Conservation (phyloP, 2,113 vertebrate species). For the Gracilinanus agilis region DNA sequence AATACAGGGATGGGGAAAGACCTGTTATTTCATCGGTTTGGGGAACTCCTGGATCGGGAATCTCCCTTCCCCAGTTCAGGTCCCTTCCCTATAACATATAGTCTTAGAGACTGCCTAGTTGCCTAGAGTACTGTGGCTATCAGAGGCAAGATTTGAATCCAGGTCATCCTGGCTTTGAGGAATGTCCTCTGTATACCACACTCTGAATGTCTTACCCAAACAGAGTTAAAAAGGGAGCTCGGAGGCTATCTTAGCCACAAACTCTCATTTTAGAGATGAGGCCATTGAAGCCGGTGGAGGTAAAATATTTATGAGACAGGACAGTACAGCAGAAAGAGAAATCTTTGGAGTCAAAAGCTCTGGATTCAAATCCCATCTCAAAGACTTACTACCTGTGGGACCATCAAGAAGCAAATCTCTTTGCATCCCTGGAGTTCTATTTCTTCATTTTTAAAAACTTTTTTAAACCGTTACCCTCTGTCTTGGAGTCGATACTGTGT, state of each 20-base stretch:
- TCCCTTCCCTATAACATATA: not conserved
- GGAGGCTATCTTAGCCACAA: not conserved
- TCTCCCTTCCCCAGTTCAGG: not conserved
- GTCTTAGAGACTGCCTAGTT: not conserved
- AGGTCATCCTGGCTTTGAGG: not conserved
- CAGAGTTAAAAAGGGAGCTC: not conserved
- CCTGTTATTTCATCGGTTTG: not conserved
- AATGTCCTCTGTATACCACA: not conserved
- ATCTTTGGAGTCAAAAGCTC: not conserved
- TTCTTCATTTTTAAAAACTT: not conserved
- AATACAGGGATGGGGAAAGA: not conserved
- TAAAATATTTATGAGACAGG: not conserved
- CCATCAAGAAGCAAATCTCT: not conserved
- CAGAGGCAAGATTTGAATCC: not conserved
- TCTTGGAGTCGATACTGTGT: too few relatives aligned
- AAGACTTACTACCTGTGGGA: not conserved
- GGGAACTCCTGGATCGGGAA: not conserved
- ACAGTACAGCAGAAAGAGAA: not conserved
- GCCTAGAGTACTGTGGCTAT: not conserved
- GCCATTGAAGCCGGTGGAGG: not conserved
- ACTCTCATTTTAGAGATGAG: not conserved
- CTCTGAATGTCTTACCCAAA: not conserved
- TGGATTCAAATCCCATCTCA: not conserved
- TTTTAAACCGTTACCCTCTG: too few relatives aligned
- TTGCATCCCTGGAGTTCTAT: not conserved